Evolutionary conservation across 2,113 vertebrate species (phyloP).

Genomic region (Pseudopipra pipra): DNA sequence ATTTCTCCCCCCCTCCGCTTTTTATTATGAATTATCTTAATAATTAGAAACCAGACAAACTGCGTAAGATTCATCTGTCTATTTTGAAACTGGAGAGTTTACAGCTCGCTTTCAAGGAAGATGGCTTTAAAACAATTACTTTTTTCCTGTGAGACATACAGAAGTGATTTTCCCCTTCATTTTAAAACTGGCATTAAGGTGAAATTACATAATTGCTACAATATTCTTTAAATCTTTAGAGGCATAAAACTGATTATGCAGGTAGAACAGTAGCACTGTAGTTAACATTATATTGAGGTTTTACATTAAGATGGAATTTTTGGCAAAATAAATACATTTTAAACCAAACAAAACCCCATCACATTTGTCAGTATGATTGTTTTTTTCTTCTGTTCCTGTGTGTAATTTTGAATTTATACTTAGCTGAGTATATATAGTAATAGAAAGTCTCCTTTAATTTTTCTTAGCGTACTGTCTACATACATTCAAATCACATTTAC

Average conservation of each 20-base stretch:
- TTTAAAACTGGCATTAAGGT: constrained; percentile 13
- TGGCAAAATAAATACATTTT: not conserved
- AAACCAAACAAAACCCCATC: not conserved
- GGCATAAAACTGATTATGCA: not conserved
- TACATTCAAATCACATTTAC: not conserved
- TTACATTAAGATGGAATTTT: not conserved
- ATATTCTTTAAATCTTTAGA: not conserved
- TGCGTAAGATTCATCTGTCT: not conserved
- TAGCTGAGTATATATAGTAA: not conserved
- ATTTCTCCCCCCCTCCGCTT: not conserved
- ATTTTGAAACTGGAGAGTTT: constrained; percentile 15
- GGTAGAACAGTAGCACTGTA: not conserved
- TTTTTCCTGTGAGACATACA: constrained; percentile 1
- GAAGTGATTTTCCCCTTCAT: not conserved
- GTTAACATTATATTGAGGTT: not conserved
- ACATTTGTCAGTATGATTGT: not conserved
- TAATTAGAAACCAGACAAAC: constrained; percentile 3
- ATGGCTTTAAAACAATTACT: constrained; percentile 23
- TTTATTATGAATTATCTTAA: constrained; percentile 1
- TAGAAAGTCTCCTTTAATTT: not conserved
- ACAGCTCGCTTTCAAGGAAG: constrained; percentile 13
- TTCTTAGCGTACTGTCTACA: not conserved
- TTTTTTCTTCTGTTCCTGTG: not conserved
- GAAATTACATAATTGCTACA: not conserved
- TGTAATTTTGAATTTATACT: not conserved